These are phyloP conservation scores for Panagrolaimus sp. DNA, from an alignment of 1,140 invertebrate genomes.

Conservation along the genomic window DNA sequence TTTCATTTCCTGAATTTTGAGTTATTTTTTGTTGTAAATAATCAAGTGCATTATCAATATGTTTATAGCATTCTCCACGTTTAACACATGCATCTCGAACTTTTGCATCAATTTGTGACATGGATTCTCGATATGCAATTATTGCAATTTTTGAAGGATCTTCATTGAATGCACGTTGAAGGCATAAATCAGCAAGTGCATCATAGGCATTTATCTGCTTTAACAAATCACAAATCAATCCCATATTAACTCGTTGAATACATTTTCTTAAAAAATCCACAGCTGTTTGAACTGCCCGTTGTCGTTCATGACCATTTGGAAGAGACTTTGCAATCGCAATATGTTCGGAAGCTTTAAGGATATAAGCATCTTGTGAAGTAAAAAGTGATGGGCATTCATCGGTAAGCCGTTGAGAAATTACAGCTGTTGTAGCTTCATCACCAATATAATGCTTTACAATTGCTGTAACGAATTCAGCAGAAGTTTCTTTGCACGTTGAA, in stretches of 20 bases:
- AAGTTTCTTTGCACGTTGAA: slow-evolving; percentile 56
- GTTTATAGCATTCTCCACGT: slow-evolving; percentile 26
- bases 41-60: slow-evolving; percentile 3
- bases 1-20: background rate
- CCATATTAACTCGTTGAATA: slow-evolving; percentile 12
- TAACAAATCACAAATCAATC: background rate
- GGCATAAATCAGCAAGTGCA: slow-evolving; percentile 61
- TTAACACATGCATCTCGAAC: slow-evolving; percentile 41
- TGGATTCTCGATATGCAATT: slow-evolving; percentile 9
- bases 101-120: background rate
- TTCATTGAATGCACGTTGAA: slow-evolving; percentile 58
- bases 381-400: slow-evolving; percentile 83
- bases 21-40: background rate
- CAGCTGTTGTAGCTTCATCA: slow-evolving; percentile 85
- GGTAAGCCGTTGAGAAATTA: slow-evolving; percentile 76
- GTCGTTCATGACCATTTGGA: background rate
- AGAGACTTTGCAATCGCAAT: slow-evolving; percentile 21
- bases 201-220: slow-evolving; percentile 62
- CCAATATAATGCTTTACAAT: slow-evolving; percentile 71
- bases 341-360: background rate
- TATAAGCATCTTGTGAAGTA: background rate
- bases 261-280: background rate
- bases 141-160: slow-evolving; percentile 41
- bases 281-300: background rate
- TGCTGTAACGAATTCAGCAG: slow-evolving; percentile 60